phyloP scores from a whole-genome alignment of 2,797 vertebrate species.

The Heliangelus exortis region DNA sequence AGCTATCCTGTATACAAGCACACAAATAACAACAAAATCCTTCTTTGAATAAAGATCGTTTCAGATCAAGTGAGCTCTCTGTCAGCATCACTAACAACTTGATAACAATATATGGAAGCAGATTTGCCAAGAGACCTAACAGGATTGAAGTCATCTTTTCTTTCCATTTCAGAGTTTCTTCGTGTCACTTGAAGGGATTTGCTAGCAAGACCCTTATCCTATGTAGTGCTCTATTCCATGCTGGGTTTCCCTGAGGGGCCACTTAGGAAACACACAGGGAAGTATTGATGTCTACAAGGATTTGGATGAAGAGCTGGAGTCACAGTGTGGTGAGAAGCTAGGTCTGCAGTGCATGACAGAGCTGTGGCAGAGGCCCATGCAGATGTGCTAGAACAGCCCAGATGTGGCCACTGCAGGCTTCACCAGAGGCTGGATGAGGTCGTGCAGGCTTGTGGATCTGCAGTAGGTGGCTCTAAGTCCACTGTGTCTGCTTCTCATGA shows the following conservation, averaged over 20 bases:
- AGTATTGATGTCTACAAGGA: not conserved
- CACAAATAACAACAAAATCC: not conserved
- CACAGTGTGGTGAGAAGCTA: not conserved
- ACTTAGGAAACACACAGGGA: not conserved
- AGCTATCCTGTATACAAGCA: not conserved
- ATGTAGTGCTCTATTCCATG: not conserved
- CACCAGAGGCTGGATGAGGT: not conserved
- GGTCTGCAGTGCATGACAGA: accelerated
- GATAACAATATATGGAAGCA: not conserved
- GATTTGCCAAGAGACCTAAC: not conserved
- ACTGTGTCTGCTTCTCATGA: not conserved
- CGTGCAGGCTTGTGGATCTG: not conserved
- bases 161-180: not conserved
- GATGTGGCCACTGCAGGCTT: not conserved
- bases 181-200: not conserved
- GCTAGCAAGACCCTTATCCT: not conserved
- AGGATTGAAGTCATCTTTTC: not conserved
- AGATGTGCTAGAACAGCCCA: not conserved
- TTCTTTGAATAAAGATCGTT: not conserved
- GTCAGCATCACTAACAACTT: not conserved
- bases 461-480: not conserved
- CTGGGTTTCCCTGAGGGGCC: not conserved
- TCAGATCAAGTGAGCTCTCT: not conserved
- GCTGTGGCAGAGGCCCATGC: not conserved
- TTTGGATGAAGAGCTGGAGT: not conserved